Conservation (phyloP, 1,140 invertebrate species). For the Scaptomyza pallida region DNA sequence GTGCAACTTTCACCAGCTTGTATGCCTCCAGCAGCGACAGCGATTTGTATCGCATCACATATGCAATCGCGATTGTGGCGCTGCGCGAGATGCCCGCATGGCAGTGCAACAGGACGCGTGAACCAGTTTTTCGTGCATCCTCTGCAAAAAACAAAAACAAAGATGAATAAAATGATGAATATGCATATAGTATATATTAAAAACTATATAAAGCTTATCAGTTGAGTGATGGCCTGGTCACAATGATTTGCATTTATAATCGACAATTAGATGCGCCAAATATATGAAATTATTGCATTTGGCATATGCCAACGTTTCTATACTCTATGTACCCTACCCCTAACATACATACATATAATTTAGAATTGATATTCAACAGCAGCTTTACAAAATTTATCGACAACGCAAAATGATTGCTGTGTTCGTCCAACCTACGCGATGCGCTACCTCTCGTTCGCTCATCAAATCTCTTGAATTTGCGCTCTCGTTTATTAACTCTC, state of each 20-base stretch:
- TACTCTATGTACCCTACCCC: not conserved
- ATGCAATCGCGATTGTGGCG: constrained; percentile 97
- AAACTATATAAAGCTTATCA: constrained; percentile 27
- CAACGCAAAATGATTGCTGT: constrained; percentile 49
- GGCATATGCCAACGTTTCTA: too few species aligned
- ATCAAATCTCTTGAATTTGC: not conserved
- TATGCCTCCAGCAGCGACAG: constrained; percentile 96
- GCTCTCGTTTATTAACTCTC: constrained; percentile 7
- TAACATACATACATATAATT: not conserved
- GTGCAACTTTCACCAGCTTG: constrained; percentile 92
- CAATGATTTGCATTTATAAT: constrained; percentile 34
- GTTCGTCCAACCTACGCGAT: constrained; percentile 21
- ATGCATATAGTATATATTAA: constrained; percentile 1
- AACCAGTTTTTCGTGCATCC: constrained; percentile 90
- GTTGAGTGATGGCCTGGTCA: constrained; percentile 25
- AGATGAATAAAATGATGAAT: constrained; percentile 60
- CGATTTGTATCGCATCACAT: constrained; percentile 95
- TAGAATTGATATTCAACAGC: constrained; percentile 37
- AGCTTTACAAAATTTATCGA: constrained; percentile 40
- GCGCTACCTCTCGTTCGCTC: constrained; percentile 19
- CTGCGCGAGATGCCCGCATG: constrained; percentile 97
- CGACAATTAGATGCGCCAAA: constrained; percentile 42
- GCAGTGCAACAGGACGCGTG: constrained; percentile 95
- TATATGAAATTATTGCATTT: not conserved
- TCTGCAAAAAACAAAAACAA: constrained; percentile 88